Evolutionary conservation across 2,113 vertebrate genomes (phyloP).

Genomic region (Taurulus bubalis): DNA sequence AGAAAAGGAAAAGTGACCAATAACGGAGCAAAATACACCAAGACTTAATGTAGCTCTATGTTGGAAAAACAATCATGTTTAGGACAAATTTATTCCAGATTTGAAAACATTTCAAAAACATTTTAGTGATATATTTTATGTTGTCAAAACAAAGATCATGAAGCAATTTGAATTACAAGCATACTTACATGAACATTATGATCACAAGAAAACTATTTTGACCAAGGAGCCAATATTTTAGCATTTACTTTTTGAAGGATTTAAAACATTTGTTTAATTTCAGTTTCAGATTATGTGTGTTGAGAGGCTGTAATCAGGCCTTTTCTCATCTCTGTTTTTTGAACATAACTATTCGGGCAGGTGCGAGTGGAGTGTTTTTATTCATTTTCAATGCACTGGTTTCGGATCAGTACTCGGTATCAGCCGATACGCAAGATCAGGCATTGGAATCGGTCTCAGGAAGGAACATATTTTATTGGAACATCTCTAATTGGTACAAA

Average conservation of each 20-base stretch:
- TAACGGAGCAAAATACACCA: slow-evolving; percentile 19
- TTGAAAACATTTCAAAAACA: background rate
- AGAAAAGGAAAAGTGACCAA: background rate
- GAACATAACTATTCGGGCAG: too few relatives aligned
- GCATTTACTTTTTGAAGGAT: background rate
- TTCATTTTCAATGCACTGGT: too few relatives aligned
- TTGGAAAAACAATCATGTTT: background rate
- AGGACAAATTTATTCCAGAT: background rate
- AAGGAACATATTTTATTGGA: too few relatives aligned
- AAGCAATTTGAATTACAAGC: background rate
- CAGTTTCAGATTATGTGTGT: background rate
- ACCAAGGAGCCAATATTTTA: background rate
- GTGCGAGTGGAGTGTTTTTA: too few relatives aligned
- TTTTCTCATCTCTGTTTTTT: too few relatives aligned
- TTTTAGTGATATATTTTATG: background rate
- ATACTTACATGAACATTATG: background rate
- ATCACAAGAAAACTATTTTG: too few relatives aligned
- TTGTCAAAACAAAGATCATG: background rate
- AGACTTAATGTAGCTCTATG: background rate
- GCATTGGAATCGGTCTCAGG: too few relatives aligned
- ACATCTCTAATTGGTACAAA: too few relatives aligned
- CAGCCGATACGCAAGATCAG: too few relatives aligned
- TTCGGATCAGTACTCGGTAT: too few relatives aligned
- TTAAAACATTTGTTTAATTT: background rate
- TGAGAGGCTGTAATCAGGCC: background rate